A percentile compares a stretch with the other conserved stretches of the same genome.
phyloP scores from a whole-genome alignment of 2,888 invertebrate genomes.

The Notodonta ziczac region DNA sequence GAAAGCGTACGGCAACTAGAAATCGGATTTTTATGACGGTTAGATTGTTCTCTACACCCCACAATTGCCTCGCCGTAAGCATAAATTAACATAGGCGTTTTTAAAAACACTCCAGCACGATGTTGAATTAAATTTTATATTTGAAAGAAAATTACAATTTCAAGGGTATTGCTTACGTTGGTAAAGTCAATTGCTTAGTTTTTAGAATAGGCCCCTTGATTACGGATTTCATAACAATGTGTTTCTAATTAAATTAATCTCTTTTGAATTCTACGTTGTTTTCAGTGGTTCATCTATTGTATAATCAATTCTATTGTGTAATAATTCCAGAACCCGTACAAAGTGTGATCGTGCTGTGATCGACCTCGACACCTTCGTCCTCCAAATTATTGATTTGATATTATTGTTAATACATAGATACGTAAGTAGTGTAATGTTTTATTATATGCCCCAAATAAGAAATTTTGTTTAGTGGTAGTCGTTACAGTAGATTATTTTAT shows the following conservation, averaged over 20 bases:
- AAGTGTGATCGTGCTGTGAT: slow-evolving; percentile 17
- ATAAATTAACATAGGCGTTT: not conserved
- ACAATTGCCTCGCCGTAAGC: not conserved
- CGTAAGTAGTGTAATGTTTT: slow-evolving; percentile 8
- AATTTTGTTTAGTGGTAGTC: not conserved
- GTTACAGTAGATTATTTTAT: no score
- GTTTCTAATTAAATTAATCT: not conserved
- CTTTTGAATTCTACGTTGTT: not conserved
- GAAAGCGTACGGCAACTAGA: slow-evolving; percentile 1
- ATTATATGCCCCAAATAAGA: not conserved
- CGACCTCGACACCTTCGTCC: slow-evolving; percentile 40
- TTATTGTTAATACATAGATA: slow-evolving; percentile 14
- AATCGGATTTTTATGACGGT: not conserved
- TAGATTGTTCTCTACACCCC: not conserved
- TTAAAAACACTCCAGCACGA: not conserved
- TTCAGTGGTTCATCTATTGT: not conserved
- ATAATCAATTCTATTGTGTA: not conserved
- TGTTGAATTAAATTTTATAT: not conserved
- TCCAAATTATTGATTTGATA: slow-evolving; percentile 41
- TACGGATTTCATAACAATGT: not conserved
- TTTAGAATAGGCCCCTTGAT: not conserved
- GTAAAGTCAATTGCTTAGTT: not conserved
- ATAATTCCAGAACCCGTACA: slow-evolving; percentile 21
- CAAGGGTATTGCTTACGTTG: no score
- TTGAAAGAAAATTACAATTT: no score